These are phyloP conservation scores for Echinarachnius parma DNA, from an alignment of 53 echinoderm and acorn worm species.

Conservation along the genomic window DNA sequence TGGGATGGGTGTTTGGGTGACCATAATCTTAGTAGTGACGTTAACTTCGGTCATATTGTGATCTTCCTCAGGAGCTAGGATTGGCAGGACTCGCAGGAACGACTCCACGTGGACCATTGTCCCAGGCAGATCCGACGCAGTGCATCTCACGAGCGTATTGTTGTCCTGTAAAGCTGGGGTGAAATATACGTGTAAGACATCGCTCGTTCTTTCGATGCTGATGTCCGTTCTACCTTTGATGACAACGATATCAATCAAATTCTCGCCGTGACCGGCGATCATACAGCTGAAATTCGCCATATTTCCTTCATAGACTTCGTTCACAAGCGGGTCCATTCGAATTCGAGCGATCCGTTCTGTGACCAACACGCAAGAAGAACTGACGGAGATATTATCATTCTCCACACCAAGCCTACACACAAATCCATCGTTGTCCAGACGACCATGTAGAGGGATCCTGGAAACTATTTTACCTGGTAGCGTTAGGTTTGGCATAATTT, in stretches of 20 bases:
- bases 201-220: neutral
- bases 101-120: neutral
- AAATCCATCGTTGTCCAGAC: neutral
- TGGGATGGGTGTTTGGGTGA: neutral
- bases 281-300: slow-evolving; percentile 23
- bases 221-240: neutral
- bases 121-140: slow-evolving; percentile 22
- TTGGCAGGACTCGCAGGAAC: slow-evolving; percentile 17
- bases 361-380: slow-evolving; percentile 1
- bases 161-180: slow-evolving; percentile 10
- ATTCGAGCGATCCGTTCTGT: slow-evolving; percentile 6
- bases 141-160: slow-evolving; percentile 14
- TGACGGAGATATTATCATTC: neutral
- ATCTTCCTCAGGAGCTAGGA: neutral
- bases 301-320: slow-evolving; percentile 24
- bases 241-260: neutral
- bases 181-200: slow-evolving; percentile 5
- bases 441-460: neutral
- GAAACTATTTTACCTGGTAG: neutral
- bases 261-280: slow-evolving; percentile 8
- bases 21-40: neutral
- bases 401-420: neutral
- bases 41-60: neutral
- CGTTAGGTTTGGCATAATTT: neutral
- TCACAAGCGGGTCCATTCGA: slow-evolving; percentile 19